phyloP scores from a whole-genome alignment of 1,140 invertebrate species.

The Tenebrio molitor region DNA sequence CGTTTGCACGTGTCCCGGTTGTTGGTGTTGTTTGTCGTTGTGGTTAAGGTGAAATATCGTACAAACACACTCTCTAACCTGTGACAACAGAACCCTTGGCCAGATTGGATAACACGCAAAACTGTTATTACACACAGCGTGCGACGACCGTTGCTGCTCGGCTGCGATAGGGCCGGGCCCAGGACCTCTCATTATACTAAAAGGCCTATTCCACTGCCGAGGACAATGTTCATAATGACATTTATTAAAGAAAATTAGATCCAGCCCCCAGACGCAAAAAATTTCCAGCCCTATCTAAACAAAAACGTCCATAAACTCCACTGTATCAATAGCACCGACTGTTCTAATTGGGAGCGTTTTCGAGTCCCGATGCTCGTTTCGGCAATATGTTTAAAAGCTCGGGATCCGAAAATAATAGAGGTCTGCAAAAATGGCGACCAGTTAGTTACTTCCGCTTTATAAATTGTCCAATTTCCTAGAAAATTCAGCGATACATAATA shows the following conservation, averaged over 20 bases:
- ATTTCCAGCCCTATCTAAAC: constrained; percentile 6
- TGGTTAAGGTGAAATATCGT: constrained; percentile 50
- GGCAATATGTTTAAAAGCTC: constrained; percentile 5
- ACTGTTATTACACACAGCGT: constrained; percentile 54
- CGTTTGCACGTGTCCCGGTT: constrained; percentile 29
- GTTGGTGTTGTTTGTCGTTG: constrained; percentile 48
- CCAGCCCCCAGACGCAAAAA: constrained; percentile 32
- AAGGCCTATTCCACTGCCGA: constrained; percentile 51
- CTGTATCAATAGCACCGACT: neutral
- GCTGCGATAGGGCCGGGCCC: constrained; percentile 35
- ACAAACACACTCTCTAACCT: constrained; percentile 53
- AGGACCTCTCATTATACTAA: constrained; percentile 55
- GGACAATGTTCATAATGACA: constrained; percentile 53
- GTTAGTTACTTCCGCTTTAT: constrained; percentile 43
- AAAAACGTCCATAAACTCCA: neutral
- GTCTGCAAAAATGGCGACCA: constrained; percentile 31
- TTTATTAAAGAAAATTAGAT: constrained; percentile 54
- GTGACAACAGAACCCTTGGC: constrained; percentile 54
- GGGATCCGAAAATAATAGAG: constrained; percentile 32
- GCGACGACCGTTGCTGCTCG: constrained; percentile 43
- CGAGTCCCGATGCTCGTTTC: neutral
- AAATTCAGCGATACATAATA: constrained; percentile 46
- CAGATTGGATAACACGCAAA: constrained; percentile 56
- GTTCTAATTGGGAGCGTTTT: neutral
- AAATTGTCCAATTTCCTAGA: constrained; percentile 46